phyloP scores from a whole-genome alignment of 2,113 vertebrate species.

The Peucedramus taeniatus region DNA sequence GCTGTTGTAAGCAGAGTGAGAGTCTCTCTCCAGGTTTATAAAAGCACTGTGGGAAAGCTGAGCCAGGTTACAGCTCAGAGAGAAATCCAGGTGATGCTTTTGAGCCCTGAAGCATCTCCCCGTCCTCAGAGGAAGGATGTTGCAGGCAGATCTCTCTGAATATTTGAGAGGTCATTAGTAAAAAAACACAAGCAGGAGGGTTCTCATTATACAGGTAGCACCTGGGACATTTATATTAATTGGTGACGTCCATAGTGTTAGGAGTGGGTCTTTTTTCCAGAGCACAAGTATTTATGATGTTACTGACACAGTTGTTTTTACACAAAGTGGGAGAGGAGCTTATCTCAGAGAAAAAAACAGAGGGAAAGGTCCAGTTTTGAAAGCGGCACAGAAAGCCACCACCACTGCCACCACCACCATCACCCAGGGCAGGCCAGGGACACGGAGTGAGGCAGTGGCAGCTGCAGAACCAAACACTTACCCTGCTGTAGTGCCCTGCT shows the following conservation, averaged over 20 bases:
- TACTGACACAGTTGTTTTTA: not conserved
- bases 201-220: not conserved
- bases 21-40: not conserved
- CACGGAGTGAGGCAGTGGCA: not conserved
- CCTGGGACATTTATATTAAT: not conserved
- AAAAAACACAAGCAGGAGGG: not conserved
- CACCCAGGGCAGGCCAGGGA: not conserved
- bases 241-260: not conserved
- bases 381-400: not conserved
- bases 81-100: not conserved
- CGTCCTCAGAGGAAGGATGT: not conserved
- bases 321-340: not conserved
- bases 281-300: not conserved
- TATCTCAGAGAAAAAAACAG: not conserved
- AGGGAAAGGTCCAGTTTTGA: not conserved
- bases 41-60: not conserved
- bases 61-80: not conserved
- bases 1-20: not conserved
- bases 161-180: not conserved
- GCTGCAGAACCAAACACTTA: not conserved
- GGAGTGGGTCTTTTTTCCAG: not conserved
- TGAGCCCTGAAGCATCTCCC: not conserved
- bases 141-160: not conserved
- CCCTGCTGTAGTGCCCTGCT: constrained; percentile 69
- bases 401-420: not conserved